Evolutionary conservation across 2,113 vertebrate species (phyloP).

Genomic region (Fulica atra): DNA sequence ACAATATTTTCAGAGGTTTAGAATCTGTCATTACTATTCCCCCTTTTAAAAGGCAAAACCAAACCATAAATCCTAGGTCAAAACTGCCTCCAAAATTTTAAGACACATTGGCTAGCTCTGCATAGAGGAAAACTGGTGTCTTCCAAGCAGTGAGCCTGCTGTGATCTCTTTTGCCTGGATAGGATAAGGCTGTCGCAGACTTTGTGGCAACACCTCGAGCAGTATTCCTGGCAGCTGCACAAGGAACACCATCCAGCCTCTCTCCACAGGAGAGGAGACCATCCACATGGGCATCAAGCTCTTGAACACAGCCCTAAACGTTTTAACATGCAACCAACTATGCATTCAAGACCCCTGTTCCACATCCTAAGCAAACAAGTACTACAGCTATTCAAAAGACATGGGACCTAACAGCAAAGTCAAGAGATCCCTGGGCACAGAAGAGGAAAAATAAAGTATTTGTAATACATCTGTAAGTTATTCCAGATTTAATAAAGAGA

Average conservation of each 20-base stretch:
- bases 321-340: background rate
- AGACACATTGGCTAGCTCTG: background rate
- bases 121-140: background rate
- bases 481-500: background rate
- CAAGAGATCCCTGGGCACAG: background rate
- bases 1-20: background rate
- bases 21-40: background rate
- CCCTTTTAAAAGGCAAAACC: background rate
- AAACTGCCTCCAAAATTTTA: background rate
- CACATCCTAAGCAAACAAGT: background rate
- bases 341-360: background rate
- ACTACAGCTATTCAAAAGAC: background rate
- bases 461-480: background rate
- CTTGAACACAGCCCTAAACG: fast-evolving
- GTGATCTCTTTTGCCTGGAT: background rate
- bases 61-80: background rate
- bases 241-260: background rate
- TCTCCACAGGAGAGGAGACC: background rate
- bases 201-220: background rate
- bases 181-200: background rate
- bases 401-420: background rate
- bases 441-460: background rate
- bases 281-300: background rate
- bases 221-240: background rate
- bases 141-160: background rate